Base-by-base conservation (phyloP, 2,888 invertebrate species). In the Drosophila aldrichi region DNA sequence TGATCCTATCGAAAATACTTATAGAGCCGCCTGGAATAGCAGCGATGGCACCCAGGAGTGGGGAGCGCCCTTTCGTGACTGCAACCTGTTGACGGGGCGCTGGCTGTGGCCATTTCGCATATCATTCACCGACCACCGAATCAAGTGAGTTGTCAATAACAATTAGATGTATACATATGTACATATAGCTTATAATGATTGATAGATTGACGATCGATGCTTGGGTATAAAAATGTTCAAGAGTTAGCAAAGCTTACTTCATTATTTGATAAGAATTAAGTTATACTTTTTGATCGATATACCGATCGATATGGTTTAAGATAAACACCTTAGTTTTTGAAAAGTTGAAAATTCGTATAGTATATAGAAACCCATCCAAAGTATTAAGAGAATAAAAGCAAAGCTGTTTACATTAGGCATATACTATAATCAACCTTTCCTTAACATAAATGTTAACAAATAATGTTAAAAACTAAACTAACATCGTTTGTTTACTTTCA, bases 51-150 rank as follows among this genome's bases (percentile, higher is more conserved):
- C 92, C 3, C 92, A 92, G 77, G 91, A 92, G 61, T 93, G 93
- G 93, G 93, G 93, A 0, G 91, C 92, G n/a, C 93, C 93, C 22
- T 93, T 93, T 72, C 87, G 91, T 65, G 93, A 93, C 81, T 93
- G 93, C 82, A 92, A 91, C 81, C 87, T 93, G 66, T 80, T 93
- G 65, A 89, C 90, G 46, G 91, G 92, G 29, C 91, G 93, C 77
- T 93, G 93, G 93, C 74, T 93, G 25, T 93, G 93, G 93, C 93
- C 93, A 29, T 93, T 93, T 90, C 92, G 93, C 82, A 91, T 92
- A 79, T 93, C 93, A 70, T 92, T 91, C 75, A 86, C 89, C 63
- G 92, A 92, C 79, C 89, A 89, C 60, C 91, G 91, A 87, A 91
- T 92, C 82, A 93, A 92, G 93, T 93, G 70, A 89, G 91, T 84